Conservation (phyloP, 1,140 invertebrate species). For the Eciton burchellii region DNA sequence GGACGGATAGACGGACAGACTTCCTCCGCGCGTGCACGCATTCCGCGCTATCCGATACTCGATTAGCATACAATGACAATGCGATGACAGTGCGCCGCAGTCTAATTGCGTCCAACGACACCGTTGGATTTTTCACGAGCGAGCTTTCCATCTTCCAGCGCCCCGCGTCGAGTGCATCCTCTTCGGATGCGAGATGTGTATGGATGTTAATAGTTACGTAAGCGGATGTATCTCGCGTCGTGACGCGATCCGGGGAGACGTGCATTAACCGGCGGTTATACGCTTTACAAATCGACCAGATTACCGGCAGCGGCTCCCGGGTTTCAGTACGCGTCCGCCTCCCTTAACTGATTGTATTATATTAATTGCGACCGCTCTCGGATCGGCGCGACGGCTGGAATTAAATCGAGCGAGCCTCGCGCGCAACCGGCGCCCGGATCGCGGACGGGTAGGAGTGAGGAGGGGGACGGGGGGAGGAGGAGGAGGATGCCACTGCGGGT, state of each 20-base stretch:
- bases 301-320: constrained; percentile 43
- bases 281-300: constrained; percentile 37
- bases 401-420: constrained; percentile 40
- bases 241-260: background rate
- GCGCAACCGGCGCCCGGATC: background rate
- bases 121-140: background rate
- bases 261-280: background rate
- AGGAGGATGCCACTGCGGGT: background rate
- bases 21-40: background rate
- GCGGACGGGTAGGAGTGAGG: too few relatives aligned
- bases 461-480: too few relatives aligned
- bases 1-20: background rate
- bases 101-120: background rate
- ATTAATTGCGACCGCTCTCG: constrained; percentile 49
- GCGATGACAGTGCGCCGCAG: background rate
- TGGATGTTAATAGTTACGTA: constrained; percentile 10
- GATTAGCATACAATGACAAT: background rate
- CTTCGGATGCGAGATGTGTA: constrained; percentile 10
- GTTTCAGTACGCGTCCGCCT: constrained; percentile 27
- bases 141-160: background rate
- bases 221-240: constrained; percentile 3
- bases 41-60: background rate
- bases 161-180: background rate
- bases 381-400: constrained; percentile 15
- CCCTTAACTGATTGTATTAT: constrained; percentile 34